Percentiles rank a stretch among this genome's conserved stretches.
These are phyloP conservation scores for Chromoteleia sp. DNA, from an alignment of 2,888 invertebrate genomes.

Conservation along the genomic window DNA sequence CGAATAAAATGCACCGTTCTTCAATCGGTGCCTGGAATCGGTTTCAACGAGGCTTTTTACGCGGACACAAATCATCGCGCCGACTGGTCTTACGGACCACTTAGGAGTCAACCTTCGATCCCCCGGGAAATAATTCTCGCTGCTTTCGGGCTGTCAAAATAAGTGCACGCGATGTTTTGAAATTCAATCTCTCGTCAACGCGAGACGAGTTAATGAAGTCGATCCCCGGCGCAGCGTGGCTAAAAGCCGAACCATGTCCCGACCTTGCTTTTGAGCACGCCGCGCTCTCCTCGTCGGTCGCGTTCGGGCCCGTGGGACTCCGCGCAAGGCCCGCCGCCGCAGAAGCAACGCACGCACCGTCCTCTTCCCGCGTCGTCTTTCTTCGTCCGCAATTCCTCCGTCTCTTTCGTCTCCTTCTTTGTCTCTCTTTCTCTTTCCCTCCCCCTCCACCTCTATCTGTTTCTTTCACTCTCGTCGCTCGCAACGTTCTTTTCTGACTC, in stretches of 20 bases:
- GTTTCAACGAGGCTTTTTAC: too few species aligned
- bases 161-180: slow-evolving; percentile 48
- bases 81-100: neutral
- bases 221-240: slow-evolving; percentile 40
- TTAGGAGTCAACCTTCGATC: slow-evolving; percentile 32
- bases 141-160: slow-evolving; percentile 50
- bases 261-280: slow-evolving; percentile 45
- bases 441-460: slow-evolving; percentile 71
- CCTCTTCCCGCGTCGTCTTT: slow-evolving; percentile 22
- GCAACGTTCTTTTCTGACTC: slow-evolving; percentile 83
- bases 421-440: slow-evolving; percentile 70
- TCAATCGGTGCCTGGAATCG: too few species aligned
- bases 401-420: slow-evolving; percentile 27
- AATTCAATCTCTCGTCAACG: slow-evolving; percentile 63
- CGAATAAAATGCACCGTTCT: too few species aligned
- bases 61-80: slow-evolving; percentile 24
- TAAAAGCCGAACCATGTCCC: slow-evolving; percentile 61
- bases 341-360: slow-evolving; percentile 36
- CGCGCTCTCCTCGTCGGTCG: slow-evolving; percentile 26
- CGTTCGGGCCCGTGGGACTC: slow-evolving; percentile 48
- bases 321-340: slow-evolving; percentile 31
- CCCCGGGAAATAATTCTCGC: slow-evolving; percentile 25
- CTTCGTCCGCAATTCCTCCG: slow-evolving; percentile 55
- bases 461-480: slow-evolving; percentile 71
- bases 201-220: slow-evolving; percentile 62